Evolutionary conservation across 1,140 invertebrate genomes (phyloP).

Genomic region (Drosophila miranda): DNA sequence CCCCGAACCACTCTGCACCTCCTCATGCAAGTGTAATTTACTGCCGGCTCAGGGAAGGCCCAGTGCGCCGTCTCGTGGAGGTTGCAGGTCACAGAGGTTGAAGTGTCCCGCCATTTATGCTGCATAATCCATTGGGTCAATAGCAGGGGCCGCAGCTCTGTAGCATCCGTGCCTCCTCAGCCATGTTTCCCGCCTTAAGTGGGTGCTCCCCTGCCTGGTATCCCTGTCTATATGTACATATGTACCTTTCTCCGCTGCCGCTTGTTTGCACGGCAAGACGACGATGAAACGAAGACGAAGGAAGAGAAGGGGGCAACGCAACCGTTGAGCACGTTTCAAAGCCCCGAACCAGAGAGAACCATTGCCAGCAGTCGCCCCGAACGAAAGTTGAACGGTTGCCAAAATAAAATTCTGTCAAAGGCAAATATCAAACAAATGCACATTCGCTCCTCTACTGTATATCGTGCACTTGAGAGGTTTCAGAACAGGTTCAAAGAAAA

Average conservation of each 20-base stretch:
- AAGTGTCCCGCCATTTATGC: slow-evolving; percentile 55
- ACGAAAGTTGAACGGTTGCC: slow-evolving; percentile 61
- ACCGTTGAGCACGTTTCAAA: slow-evolving; percentile 36
- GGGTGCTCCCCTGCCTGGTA: background rate
- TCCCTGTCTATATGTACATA: too few relatives aligned
- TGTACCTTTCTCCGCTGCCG: slow-evolving; percentile 4
- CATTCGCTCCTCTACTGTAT: background rate
- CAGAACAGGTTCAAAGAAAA: background rate
- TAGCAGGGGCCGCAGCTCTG: slow-evolving; percentile 31
- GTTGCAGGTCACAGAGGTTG: slow-evolving; percentile 32
- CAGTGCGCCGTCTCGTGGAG: slow-evolving; percentile 29
- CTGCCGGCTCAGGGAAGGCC: slow-evolving; percentile 39
- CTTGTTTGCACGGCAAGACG: slow-evolving; percentile 13
- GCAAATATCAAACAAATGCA: slow-evolving; percentile 11
- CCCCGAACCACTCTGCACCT: slow-evolving; percentile 16
- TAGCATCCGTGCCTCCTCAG: slow-evolving; percentile 6
- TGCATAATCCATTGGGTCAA: slow-evolving; percentile 77
- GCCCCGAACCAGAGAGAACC: slow-evolving; percentile 27
- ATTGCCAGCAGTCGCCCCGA: slow-evolving; percentile 10
- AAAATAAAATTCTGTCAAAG: slow-evolving; percentile 43
- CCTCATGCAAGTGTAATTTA: slow-evolving; percentile 50
- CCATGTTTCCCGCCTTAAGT: background rate
- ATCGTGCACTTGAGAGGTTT: slow-evolving; percentile 16
- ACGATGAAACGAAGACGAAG: background rate
- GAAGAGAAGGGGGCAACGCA: slow-evolving; percentile 10